phyloP scores from a whole-genome alignment of 2,888 invertebrate genomes.

The Steromphala cineraria region DNA sequence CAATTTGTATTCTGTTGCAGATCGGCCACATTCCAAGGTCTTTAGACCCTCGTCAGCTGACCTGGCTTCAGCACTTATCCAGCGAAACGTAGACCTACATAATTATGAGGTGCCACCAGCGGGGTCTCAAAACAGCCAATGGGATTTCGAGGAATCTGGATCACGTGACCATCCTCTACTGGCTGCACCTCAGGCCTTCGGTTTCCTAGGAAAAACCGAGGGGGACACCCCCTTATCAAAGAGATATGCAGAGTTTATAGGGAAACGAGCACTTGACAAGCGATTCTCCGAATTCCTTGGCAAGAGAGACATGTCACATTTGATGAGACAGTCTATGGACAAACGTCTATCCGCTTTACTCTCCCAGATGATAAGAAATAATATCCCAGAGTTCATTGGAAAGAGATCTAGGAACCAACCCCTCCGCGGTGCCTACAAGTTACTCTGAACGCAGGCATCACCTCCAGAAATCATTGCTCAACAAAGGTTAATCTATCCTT shows the following conservation, averaged over 20 bases:
- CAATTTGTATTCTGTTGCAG: conserved; percentile 2
- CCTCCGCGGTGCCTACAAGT: neutral
- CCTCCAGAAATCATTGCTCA: neutral
- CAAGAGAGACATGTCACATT: conserved; percentile 30
- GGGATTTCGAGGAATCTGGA: neutral
- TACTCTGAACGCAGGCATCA: conserved; percentile 9
- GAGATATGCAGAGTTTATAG: conserved; percentile 30
- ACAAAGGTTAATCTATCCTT: neutral
- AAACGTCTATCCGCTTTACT: neutral
- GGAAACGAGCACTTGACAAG: conserved; percentile 31
- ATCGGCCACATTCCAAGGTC: conserved; percentile 1
- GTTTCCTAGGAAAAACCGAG: neutral
- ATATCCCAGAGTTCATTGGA: conserved; percentile 9
- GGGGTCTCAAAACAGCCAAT: neutral
- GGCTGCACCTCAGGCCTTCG: conserved; percentile 3
- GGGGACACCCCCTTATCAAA: conserved; percentile 7
- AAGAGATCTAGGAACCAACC: conserved; percentile 7
- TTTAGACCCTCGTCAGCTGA: neutral
- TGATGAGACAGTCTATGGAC: neutral
- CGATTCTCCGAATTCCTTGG: conserved; percentile 48
- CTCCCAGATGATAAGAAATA: neutral
- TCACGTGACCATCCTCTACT: neutral
- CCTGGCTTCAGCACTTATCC: conserved; percentile 8
- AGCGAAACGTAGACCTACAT: conserved; percentile 8
- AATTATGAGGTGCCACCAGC: neutral